Conservation (phyloP, 2,113 vertebrate genomes). For the Emydura subglobosa region DNA sequence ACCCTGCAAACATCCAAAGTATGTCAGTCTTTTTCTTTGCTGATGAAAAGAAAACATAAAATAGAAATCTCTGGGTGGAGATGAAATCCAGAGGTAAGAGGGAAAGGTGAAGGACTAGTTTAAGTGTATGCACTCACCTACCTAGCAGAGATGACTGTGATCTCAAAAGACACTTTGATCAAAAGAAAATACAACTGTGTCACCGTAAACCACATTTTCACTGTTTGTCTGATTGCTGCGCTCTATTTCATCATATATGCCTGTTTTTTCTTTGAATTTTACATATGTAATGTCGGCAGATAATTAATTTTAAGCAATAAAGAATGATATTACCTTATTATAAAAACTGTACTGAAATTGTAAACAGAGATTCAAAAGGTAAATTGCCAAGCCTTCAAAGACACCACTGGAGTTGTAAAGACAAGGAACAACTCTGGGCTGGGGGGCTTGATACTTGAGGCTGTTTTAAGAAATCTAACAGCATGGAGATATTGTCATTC, state of each 20-base stretch:
- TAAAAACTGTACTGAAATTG: background rate
- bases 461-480: background rate
- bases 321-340: background rate
- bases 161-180: conserved; percentile 35
- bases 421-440: background rate
- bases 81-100: background rate
- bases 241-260: background rate
- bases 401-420: background rate
- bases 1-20: background rate
- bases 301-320: conserved; percentile 18
- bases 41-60: conserved; percentile 14
- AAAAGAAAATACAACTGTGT: conserved; percentile 1
- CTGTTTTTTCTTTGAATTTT: background rate
- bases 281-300: background rate
- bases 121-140: background rate
- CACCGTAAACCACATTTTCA: background rate
- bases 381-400: background rate
- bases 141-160: background rate
- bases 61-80: background rate
- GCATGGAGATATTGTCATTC: accelerated
- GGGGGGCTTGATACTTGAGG: background rate
- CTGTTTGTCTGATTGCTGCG: background rate
- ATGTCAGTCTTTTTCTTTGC: background rate
- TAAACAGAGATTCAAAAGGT: background rate
- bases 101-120: conserved; percentile 2